Evolutionary conservation across 2,888 invertebrate species (phyloP), one percentile per base, ranked within the genome.

Genomic region (Lithophane socia): DNA sequence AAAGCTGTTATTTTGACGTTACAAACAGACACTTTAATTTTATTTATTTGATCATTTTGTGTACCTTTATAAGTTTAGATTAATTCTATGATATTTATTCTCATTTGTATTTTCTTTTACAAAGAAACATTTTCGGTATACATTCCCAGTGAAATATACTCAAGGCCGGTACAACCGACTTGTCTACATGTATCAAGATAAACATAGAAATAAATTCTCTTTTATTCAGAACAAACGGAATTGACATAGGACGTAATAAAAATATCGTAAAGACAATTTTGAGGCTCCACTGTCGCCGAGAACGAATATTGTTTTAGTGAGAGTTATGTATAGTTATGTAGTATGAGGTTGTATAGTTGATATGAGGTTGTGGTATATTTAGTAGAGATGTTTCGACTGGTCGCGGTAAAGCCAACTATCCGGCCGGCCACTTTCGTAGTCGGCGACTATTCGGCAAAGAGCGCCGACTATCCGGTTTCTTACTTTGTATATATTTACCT

Each of bases 151-250:
- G 16, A 63, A 54, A 79, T 81, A 82, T 85, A 73, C 73, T 67
- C 88, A 86, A 87, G 85, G 87, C 54, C 85, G 70, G 13, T 16
- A 64, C 79, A 78, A 42, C 29, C 69, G 71, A 72, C 74, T 83
- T 79, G 87, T 74, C 77, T 76, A 37, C 37, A 80, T 87, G 66
- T 80, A 90, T 88, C 79, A 84, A 87, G 83, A 90, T 90, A 88
- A 90, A 89, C 86, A 87, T 79, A 84, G 82, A 86, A 89, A 91
- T 91, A 90, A 92, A 92, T 90, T 90, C 69, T 54, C 49, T n/a
- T 82, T 70, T 61, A 66, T 64, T 60, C 76, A 73, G 72, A 63
- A 73, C 83, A 82, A 78, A 86, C 64, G 47, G 9, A 83, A 84
- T 84, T 84, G 87, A 87, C 85, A 82, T 87, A 90, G 58, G 69